These are phyloP conservation scores for Solea solea DNA, from an alignment of 2,113 vertebrate genomes.

Conservation along the genomic window DNA sequence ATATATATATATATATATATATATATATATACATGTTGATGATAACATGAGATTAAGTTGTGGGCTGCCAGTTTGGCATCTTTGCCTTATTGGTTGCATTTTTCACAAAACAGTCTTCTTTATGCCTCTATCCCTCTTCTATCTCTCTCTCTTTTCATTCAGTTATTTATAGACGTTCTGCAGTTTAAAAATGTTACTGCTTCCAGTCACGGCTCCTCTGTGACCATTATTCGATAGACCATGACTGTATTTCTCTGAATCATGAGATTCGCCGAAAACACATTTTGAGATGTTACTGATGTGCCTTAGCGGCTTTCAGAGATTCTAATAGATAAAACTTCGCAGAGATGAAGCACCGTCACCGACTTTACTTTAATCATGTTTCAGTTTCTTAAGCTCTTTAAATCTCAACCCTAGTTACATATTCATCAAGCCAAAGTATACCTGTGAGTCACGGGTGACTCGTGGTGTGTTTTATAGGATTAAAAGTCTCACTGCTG, in stretches of 20 bases:
- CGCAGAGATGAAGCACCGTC: constrained; percentile 20
- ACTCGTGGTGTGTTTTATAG: constrained; percentile 32
- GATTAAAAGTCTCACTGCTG: constrained; percentile 46
- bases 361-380: constrained; percentile 59
- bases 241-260: constrained; percentile 29
- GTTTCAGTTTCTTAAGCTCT: constrained; percentile 58
- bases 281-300: constrained; percentile 37
- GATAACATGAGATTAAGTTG: too few relatives aligned
- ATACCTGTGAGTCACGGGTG: constrained; percentile 43
- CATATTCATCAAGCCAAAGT: constrained; percentile 60
- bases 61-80: too few relatives aligned
- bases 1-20: too few relatives aligned
- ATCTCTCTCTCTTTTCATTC: constrained; percentile 6
- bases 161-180: constrained; percentile 11
- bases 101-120: constrained; percentile 23
- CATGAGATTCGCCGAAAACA: constrained; percentile 7
- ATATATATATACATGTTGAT: too few relatives aligned
- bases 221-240: constrained; percentile 33
- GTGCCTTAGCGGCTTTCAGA: constrained; percentile 26
- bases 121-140: neutral
- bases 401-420: constrained; percentile 51
- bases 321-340: constrained; percentile 51
- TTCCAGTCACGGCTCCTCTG: constrained; percentile 22
- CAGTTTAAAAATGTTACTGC: constrained; percentile 28
- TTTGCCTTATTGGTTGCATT: neutral